Evolutionary conservation across 2,888 invertebrate genomes (phyloP).

Genomic region (Neocrepidodera transversa): DNA sequence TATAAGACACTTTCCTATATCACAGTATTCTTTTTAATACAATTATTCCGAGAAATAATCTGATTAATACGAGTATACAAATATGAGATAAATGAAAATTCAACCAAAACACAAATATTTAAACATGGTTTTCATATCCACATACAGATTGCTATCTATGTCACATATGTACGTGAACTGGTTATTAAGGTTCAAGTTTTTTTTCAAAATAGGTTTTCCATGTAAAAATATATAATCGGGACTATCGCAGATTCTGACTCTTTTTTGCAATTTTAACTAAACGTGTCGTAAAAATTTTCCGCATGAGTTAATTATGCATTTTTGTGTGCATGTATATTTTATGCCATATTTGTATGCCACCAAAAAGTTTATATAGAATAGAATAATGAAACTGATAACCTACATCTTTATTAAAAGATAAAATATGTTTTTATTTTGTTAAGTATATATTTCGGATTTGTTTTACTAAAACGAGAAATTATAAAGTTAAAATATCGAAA

Average conservation of each 20-base stretch:
- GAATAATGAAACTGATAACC: no score
- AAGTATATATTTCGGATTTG: no score
- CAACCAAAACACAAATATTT: constrained; percentile 11
- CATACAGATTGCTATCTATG: constrained; percentile 16
- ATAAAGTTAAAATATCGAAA: no score
- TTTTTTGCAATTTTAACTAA: neutral
- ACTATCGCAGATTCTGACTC: constrained; percentile 13
- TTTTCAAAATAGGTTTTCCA: constrained; percentile 15
- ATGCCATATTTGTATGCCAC: neutral
- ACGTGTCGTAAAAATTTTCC: neutral
- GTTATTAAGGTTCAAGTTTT: constrained; percentile 23
- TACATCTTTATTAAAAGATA: no score
- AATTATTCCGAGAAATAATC: no score
- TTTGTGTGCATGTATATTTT: neutral
- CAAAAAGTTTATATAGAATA: no score
- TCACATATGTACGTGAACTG: constrained; percentile 19
- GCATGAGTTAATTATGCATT: constrained; percentile 2
- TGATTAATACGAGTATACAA: constrained; percentile 4
- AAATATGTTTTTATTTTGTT: no score
- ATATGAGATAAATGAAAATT: constrained; percentile 9
- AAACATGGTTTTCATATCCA: constrained; percentile 10
- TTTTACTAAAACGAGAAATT: no score
- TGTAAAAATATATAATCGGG: constrained; percentile 1
- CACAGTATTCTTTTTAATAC: no score
- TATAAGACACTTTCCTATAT: no score